Percentiles rank a stretch among this genome's conserved stretches.
Evolutionary conservation across 1,140 invertebrate species (phyloP).

Genomic region (Lordiphosa clarofinis): DNA sequence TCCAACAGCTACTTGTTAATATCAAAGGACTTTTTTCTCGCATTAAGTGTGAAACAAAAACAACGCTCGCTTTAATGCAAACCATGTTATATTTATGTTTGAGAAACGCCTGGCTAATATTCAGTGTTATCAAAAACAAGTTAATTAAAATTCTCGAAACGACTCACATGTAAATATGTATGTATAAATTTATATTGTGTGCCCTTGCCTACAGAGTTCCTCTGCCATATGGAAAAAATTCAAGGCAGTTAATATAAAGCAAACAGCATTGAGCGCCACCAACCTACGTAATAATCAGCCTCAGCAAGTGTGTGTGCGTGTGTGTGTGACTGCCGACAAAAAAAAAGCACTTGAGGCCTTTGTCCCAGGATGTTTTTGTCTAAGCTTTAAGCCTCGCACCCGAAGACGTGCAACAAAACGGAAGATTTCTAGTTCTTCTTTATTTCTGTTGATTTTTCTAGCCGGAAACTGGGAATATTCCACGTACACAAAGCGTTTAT

Average conservation of each 20-base stretch:
- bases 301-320: conserved; percentile 21
- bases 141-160: conserved; percentile 72
- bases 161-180: conserved; percentile 27
- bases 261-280: conserved; percentile 47
- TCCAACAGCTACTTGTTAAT: too few relatives aligned
- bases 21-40: too few relatives aligned
- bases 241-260: conserved; percentile 36
- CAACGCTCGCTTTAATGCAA: conserved; percentile 16
- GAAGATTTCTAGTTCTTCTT: conserved; percentile 5
- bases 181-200: conserved; percentile 55
- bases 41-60: not conserved
- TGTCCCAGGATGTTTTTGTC: conserved; percentile 60
- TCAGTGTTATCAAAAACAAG: conserved; percentile 51
- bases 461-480: conserved; percentile 7
- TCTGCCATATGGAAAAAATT: conserved; percentile 36
- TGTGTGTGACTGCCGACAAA: conserved; percentile 47
- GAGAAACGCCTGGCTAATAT: conserved; percentile 14
- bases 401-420: conserved; percentile 6
- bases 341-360: conserved; percentile 60
- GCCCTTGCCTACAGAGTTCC: conserved; percentile 21
- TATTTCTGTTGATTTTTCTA: conserved; percentile 2
- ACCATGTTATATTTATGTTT: conserved; percentile 18
- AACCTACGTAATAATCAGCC: conserved; percentile 57
- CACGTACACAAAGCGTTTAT: conserved; percentile 3
- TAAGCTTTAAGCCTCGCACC: conserved; percentile 61